phyloP scores from a whole-genome alignment of 2,797 vertebrate genomes.

The Peromyscus eremicus region DNA sequence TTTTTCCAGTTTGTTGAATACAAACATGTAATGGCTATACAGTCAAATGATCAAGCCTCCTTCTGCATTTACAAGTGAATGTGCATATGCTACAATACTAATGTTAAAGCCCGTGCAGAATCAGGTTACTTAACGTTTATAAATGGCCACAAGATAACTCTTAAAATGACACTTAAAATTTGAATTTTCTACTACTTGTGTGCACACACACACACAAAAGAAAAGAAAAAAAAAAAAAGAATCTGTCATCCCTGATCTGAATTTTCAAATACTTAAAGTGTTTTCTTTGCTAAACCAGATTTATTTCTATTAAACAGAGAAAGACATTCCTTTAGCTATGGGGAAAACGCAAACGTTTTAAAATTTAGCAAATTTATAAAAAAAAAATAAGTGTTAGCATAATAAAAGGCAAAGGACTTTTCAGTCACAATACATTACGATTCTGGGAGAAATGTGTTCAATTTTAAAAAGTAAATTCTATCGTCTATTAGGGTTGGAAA shows the following conservation, averaged over 20 bases:
- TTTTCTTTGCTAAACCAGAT: slow-evolving; percentile 41
- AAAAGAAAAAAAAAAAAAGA: not conserved
- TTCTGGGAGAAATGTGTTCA: slow-evolving; percentile 17
- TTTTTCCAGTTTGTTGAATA: slow-evolving; percentile 65
- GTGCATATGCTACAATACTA: not conserved
- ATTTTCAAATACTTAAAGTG: not conserved
- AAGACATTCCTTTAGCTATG: not conserved
- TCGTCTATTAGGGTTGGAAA: not conserved
- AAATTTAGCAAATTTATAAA: slow-evolving; percentile 35
- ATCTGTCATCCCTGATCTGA: not conserved
- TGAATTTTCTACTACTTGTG: slow-evolving; percentile 19
- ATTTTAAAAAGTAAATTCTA: slow-evolving; percentile 39
- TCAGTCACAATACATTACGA: slow-evolving; percentile 11
- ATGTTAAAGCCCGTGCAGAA: not conserved
- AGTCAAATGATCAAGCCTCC: slow-evolving; percentile 40
- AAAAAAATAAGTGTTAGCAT: not conserved
- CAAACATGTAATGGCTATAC: slow-evolving; percentile 40
- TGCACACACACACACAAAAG: not conserved
- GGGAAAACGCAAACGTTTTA: slow-evolving; percentile 19
- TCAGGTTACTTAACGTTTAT: slow-evolving; percentile 62
- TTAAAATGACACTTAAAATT: slow-evolving; percentile 37
- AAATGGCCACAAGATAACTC: not conserved
- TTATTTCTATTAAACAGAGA: slow-evolving; percentile 61
- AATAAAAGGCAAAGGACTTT: slow-evolving; percentile 9
- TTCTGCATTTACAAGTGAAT: slow-evolving; percentile 38